Evolutionary conservation across 2,888 invertebrate genomes (phyloP), one percentile per base, ranked within the genome.

Genomic region (Tachina lurida): DNA sequence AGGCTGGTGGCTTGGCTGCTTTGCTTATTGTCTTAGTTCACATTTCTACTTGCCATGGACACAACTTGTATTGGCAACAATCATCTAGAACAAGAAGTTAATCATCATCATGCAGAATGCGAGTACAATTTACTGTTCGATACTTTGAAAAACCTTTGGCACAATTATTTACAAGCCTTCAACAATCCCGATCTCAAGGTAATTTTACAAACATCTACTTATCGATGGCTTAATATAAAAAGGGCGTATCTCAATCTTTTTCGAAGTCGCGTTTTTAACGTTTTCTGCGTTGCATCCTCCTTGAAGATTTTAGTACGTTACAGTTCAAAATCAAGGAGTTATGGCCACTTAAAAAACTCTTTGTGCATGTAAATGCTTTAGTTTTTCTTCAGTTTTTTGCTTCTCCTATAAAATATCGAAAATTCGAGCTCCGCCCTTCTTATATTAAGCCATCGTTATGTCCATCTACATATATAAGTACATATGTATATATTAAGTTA

Each of bases 111-210:
- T 68, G 56, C 12, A 13, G 86, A 86, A 73, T 31, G 73, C 68
- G 86, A 86, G 63, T 31, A 76, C 68, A 71, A 63, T 47, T 88
- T 91, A 84, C 88, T 91, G 43, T 88, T 89, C 83, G 88, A 89
- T 82, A 91, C 91, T 71, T 87, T 91, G 80, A 88, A 87, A 87
- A 88, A 88, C 87, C 90, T 91, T 89, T 91, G 91, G 91, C 87
- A 89, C 63, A 91, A 90, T 87, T 91, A 91, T 89, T 88, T 89
- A 15, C 87, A 88, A 65, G 86, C 90, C 80, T 82, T 85, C 67
- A 88, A 88, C 67, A 88, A 88, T 84, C 87, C 81, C 60, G 87
- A 81, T 88, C 81, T 75, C 81, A 88, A 87, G 84, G 88, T 88
- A 84, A 76, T 58, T 87, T 54, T 52, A 60, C 22, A 52, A 49